Evolutionary conservation across 2,888 invertebrate species (phyloP).

Genomic region (Adelognathus sp.): DNA sequence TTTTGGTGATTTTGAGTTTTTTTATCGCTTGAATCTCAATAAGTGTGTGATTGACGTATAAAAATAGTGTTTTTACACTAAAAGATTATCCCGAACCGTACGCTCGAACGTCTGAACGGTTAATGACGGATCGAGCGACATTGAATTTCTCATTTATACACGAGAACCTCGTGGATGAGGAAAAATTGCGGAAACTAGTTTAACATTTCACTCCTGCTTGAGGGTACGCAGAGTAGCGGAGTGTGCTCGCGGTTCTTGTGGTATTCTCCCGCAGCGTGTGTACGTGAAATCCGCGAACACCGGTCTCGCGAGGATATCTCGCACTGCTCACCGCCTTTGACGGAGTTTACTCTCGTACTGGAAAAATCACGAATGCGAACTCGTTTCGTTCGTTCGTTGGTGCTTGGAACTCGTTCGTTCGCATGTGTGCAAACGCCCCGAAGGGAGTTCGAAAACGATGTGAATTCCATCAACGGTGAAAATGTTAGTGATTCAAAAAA

Average conservation of each 20-base stretch:
- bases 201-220: constrained; percentile 75
- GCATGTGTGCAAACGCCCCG: not conserved
- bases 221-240: constrained; percentile 63
- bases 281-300: too few species aligned
- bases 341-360: constrained; percentile 4
- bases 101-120: constrained; percentile 64
- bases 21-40: constrained; percentile 6
- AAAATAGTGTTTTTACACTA: not conserved
- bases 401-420: constrained; percentile 7
- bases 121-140: constrained; percentile 77
- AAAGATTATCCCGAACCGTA: not conserved
- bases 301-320: constrained; percentile 25
- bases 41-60: not conserved
- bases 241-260: constrained; percentile 17
- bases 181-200: constrained; percentile 79
- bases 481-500: constrained; percentile 1
- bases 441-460: not conserved
- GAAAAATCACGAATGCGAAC: constrained; percentile 36
- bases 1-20: constrained; percentile 6
- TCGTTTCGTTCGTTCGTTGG: constrained; percentile 8
- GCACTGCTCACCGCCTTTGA: not conserved
- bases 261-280: constrained; percentile 42
- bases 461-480: not conserved
- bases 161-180: constrained; percentile 71
- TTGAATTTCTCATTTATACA: constrained; percentile 81